Evolutionary conservation across 2,888 invertebrate genomes (phyloP).

Genomic region (Ennomos fuscantarius): DNA sequence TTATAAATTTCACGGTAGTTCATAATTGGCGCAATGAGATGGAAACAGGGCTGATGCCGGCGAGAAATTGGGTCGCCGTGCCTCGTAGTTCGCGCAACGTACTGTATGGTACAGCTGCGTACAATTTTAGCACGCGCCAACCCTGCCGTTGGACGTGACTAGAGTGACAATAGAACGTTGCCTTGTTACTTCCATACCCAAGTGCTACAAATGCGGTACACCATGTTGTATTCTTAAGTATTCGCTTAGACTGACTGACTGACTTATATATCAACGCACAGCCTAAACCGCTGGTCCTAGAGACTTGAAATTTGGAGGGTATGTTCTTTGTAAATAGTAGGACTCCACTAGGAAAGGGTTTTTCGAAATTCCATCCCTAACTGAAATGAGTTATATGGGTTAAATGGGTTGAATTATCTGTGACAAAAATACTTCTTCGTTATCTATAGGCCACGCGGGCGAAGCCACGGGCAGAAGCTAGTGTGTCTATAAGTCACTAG

Average conservation of each 20-base stretch:
- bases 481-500: too few relatives aligned
- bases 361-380: too few relatives aligned
- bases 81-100: conserved; percentile 22
- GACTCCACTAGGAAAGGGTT: too few relatives aligned
- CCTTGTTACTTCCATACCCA: conserved; percentile 52
- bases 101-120: conserved; percentile 63
- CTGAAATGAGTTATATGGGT: too few relatives aligned
- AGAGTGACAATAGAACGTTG: conserved; percentile 50
- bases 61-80: conserved; percentile 55
- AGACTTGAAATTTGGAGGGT: too few relatives aligned
- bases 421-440: too few relatives aligned
- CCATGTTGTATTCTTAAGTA: conserved; percentile 49
- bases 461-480: too few relatives aligned
- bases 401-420: too few relatives aligned
- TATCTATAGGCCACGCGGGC: too few relatives aligned
- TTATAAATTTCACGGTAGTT: conserved; percentile 40
- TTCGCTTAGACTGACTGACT: conserved; percentile 32
- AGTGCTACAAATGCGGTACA: conserved; percentile 52
- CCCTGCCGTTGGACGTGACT: conserved; percentile 63
- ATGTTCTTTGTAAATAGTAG: too few relatives aligned
- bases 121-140: conserved; percentile 66
- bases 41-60: conserved; percentile 52
- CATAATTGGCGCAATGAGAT: conserved; percentile 44
- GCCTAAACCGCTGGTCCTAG: too few relatives aligned
- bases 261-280: too few relatives aligned